Evolutionary conservation across 2,113 vertebrate species (phyloP), one percentile per base, ranked within the genome.

Genomic region (Artemisiospiza belli): DNA sequence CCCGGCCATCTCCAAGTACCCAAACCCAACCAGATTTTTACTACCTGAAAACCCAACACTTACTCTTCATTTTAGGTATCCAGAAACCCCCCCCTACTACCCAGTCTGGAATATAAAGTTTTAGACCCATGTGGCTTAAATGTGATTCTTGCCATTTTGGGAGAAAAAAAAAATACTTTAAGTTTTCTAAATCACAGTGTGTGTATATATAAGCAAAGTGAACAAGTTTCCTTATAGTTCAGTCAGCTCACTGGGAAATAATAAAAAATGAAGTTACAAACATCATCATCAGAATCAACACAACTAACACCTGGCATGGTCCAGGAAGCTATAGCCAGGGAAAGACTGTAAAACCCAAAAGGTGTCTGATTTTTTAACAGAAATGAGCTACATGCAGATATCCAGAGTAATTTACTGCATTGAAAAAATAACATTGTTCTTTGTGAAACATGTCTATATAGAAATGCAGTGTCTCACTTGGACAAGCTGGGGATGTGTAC

Each of bases 1-100:
- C 37, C 21, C 2, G 2, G 41, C 62, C 11, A 3, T 37, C 66
- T 87, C 49, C 0, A 2, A 76, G 37, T 13, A 62, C n/a, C 44
- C 54, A 80, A 74, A 54, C 14, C 51, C 54, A 64, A 68, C 61
- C 12, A 69, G 67, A n/a, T 37, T 77, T 58, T 58, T 24, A 17
- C 5, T 23, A 46, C 52, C 30, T 58, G 35, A 76, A 66, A 87
- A 79, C 24, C 24, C 46, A 91, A 39, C 81, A 67, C 8, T 30
- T 37, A 43, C 24, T 64, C 35, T 22, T 70, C 23, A 64, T 62
- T 57, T 85, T n/a, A 83, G 64, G 25, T 43, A 83, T 17, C 27
- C 44, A 44, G 52, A 12, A 90, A 47, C 18, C 10, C 18, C 43
- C 44, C 44, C 19, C 52, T 52, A 9, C 24, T 5, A 90, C 69